Evolutionary conservation across 2,797 vertebrate genomes (phyloP).

Genomic region (Leptoclinus maculatus): DNA sequence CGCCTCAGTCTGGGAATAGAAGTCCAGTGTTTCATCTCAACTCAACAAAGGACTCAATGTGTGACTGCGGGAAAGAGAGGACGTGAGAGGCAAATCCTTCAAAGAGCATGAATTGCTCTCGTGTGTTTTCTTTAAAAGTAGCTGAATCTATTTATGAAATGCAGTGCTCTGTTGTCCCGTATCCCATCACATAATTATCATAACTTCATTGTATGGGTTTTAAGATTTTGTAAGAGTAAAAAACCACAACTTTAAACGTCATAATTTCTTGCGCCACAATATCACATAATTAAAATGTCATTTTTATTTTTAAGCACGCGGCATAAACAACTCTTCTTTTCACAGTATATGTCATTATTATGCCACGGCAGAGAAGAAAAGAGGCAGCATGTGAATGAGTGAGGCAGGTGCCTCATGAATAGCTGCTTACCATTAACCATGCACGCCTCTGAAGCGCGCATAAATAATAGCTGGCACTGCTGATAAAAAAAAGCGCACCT

Average conservation of each 20-base stretch:
- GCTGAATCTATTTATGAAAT: constrained; percentile 26
- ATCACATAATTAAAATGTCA: not conserved
- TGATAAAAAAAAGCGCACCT: constrained; percentile 75
- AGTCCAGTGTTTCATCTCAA: constrained; percentile 74
- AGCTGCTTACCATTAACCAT: constrained; percentile 75
- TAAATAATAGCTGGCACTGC: constrained; percentile 77
- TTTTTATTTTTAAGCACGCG: constrained; percentile 13
- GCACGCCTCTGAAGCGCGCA: constrained; percentile 75
- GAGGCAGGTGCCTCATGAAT: constrained; percentile 83
- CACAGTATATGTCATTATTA: constrained; percentile 43
- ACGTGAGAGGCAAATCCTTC: not conserved
- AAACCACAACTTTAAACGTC: not conserved
- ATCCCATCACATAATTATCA: not conserved
- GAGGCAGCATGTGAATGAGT: constrained; percentile 61
- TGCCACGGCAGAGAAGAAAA: constrained; percentile 44
- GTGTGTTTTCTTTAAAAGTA: constrained; percentile 23
- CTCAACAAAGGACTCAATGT: constrained; percentile 66
- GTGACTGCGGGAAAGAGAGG: constrained; percentile 24
- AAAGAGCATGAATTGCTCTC: not conserved
- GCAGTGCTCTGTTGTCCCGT: not conserved
- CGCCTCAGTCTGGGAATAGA: constrained; percentile 67
- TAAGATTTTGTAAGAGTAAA: not conserved
- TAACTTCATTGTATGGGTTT: not conserved
- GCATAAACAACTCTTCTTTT: constrained; percentile 1
- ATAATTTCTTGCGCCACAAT: not conserved